Conservation (phyloP, 1,140 invertebrate genomes). For the Calephelis virginiensis region DNA sequence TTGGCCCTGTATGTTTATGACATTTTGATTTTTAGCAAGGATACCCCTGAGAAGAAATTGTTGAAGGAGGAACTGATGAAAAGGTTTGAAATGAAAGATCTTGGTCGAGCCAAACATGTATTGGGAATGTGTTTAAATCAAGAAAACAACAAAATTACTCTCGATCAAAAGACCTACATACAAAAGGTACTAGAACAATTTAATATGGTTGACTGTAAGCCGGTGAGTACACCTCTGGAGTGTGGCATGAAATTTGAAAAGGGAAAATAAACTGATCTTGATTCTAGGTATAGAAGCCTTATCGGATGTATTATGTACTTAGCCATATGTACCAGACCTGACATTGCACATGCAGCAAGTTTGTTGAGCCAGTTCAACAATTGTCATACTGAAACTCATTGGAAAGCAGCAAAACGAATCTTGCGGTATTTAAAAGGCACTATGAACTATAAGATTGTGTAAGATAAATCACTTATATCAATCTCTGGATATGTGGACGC, state of each 20-base stretch:
- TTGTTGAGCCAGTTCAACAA: conserved; percentile 36
- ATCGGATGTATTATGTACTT: conserved; percentile 36
- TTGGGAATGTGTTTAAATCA: neutral
- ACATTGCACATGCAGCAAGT: conserved; percentile 33
- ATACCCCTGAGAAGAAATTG: neutral
- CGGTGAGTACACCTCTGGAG: conserved; percentile 20
- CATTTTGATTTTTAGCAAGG: neutral
- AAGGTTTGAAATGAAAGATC: neutral
- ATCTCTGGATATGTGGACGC: conserved; percentile 33
- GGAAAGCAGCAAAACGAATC: conserved; percentile 33
- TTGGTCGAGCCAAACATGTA: neutral
- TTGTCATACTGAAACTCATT: conserved; percentile 28
- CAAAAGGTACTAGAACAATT: conserved; percentile 15
- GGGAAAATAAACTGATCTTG: conserved; percentile 16
- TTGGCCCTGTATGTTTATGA: neutral
- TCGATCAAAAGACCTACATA: conserved; percentile 1
- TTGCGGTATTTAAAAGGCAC: conserved; percentile 33
- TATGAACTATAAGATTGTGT: conserved; percentile 23
- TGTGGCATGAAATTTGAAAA: conserved; percentile 27
- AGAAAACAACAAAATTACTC: neutral
- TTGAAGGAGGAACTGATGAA: neutral
- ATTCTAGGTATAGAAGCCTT: conserved; percentile 30
- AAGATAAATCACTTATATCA: conserved; percentile 15
- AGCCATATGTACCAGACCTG: conserved; percentile 26
- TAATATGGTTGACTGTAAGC: neutral